Evolutionary conservation across 2,113 vertebrate genomes (phyloP).

Genomic region (Ploceus nigricollis): DNA sequence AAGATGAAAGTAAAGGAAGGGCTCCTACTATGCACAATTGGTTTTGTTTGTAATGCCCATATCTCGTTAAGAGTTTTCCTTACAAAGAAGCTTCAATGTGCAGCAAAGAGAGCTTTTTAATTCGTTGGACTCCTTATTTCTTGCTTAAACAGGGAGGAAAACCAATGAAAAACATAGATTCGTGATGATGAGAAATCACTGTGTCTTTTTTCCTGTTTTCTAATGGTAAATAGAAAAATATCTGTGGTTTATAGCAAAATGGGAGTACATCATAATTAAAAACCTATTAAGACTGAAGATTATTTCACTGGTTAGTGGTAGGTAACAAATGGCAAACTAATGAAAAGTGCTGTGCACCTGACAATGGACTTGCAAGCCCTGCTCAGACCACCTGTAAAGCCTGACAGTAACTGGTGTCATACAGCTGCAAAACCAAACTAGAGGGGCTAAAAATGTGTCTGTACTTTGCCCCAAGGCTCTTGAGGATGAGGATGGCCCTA

Average conservation of each 20-base stretch:
- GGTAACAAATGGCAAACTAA: background rate
- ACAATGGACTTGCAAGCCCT: background rate
- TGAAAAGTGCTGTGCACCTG: background rate
- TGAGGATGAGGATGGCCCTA: background rate
- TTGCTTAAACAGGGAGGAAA: background rate
- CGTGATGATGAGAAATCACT: background rate
- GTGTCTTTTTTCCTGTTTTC: background rate
- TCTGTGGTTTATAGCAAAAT: background rate
- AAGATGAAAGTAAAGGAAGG: background rate
- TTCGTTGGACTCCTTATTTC: background rate
- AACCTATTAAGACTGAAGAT: background rate
- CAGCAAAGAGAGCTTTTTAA: background rate
- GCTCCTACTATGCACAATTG: background rate
- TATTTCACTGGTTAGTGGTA: background rate
- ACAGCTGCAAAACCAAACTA: background rate
- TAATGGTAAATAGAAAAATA: background rate
- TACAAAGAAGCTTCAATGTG: background rate
- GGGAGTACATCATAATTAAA: background rate
- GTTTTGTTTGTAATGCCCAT: background rate
- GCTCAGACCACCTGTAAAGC: background rate
- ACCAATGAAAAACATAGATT: background rate
- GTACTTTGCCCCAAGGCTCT: background rate
- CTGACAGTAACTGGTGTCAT: background rate
- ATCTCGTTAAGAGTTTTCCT: background rate
- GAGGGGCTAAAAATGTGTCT: background rate